Percentiles rank a stretch among this genome's conserved stretches.
These are phyloP conservation scores for Anastrepha ludens DNA, from an alignment of 1,140 invertebrate genomes.

Conservation along the genomic window DNA sequence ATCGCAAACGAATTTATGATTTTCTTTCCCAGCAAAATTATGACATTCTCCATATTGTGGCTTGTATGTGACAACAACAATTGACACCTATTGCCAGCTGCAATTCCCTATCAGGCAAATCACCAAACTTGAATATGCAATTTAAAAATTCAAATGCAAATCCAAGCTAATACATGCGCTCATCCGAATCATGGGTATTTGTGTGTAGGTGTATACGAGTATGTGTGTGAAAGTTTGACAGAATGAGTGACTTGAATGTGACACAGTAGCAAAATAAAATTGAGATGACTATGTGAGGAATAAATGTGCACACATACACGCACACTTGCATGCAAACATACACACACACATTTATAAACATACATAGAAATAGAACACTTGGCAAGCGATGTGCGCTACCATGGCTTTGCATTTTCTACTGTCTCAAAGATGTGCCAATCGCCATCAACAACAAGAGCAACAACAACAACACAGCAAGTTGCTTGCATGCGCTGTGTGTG, in stretches of 20 bases:
- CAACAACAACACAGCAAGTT: not conserved
- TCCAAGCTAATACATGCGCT: not conserved
- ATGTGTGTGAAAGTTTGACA: not conserved
- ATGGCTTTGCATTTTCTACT: not conserved
- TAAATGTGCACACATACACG: too few relatives aligned
- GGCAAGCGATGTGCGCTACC: not conserved
- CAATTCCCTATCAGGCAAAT: not conserved
- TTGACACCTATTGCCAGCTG: slow-evolving; percentile 19
- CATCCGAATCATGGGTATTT: not conserved
- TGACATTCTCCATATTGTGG: not conserved
- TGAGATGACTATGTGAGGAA: slow-evolving; percentile 6
- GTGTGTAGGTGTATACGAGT: not conserved
- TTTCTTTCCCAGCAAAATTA: not conserved
- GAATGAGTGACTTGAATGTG: slow-evolving; percentile 20
- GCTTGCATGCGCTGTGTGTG: not conserved
- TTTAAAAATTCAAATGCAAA: slow-evolving; percentile 19
- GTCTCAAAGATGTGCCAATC: not conserved
- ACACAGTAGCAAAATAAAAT: slow-evolving; percentile 1
- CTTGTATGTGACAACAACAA: not conserved
- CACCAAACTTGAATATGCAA: slow-evolving; percentile 1
- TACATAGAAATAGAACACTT: not conserved
- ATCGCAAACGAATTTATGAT: not conserved
- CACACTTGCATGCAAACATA: too few relatives aligned
- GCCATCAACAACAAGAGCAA: not conserved
- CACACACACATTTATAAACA: too few relatives aligned